phyloP scores from a whole-genome alignment of 1,140 invertebrate genomes.

The Aphelenchoides fujianensis region DNA sequence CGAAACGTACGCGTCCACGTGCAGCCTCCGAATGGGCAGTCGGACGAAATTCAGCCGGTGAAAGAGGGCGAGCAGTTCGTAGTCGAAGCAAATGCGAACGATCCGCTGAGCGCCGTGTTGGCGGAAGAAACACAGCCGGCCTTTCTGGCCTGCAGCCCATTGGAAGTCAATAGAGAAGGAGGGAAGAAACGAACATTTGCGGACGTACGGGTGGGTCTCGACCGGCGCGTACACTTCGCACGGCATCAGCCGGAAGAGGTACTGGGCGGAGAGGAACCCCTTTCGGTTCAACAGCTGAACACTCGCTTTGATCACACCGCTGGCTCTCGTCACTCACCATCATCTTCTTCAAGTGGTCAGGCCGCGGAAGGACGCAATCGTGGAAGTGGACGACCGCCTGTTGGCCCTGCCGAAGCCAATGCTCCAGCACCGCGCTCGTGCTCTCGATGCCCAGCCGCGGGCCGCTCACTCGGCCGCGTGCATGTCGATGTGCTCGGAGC shows the following conservation, averaged over 20 bases:
- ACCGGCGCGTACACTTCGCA: background rate
- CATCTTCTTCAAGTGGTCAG: background rate
- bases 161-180: background rate
- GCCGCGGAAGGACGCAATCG: background rate
- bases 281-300: background rate
- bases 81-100: conserved; percentile 2
- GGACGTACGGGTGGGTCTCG: background rate
- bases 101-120: background rate
- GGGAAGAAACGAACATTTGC: background rate
- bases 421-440: background rate
- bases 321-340: background rate
- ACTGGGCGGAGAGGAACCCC: background rate
- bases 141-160: background rate
- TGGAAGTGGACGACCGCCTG: background rate
- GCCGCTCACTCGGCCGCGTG: background rate
- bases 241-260: background rate
- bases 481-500: conserved; percentile 13
- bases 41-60: background rate
- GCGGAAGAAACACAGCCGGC: background rate
- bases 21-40: conserved; percentile 1
- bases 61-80: conserved; percentile 4
- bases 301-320: background rate
- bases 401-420: background rate
- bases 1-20: background rate
- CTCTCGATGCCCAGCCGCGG: background rate